Base-by-base conservation (phyloP, 2,888 invertebrate genomes). In the Ferdinandea cuprea region DNA sequence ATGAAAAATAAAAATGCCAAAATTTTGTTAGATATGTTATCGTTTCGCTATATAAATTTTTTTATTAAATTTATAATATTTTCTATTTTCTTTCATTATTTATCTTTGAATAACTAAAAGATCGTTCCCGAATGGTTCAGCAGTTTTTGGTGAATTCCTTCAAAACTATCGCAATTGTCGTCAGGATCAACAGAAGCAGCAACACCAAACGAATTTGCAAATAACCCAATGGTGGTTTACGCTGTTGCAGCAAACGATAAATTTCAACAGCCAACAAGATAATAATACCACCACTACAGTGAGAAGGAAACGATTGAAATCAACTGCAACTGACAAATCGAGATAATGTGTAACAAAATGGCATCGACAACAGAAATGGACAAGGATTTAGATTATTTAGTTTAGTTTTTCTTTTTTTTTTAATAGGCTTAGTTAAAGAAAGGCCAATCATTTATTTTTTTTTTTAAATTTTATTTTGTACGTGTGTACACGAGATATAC, bases 211-310 rank as follows among this genome's bases (percentile, higher is more conserved):
- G 86, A 87, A 88, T 85, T 54, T 89, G 59, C 88, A 88, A 58
- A 86, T 89, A 35, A 89, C 88, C n/a, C 88, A 89, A 68, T 89
- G 89, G 89, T 90, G 90, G 90, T 88, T 89, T 73, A 89, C 89
- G 87, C 86, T 90, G 86, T 87, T 90, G 87, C 90, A 90, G 74
- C 89, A 89, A 85, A 89, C 88, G 65, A 88, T 87, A 17, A 86
- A 87, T 78, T 79, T 86, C 58, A 85, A 85, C 59, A 79, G 80
- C 76, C 85, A 86, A 73, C 58, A 48, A 69, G 52, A 63, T 46
- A 40, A 58, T 30, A 50, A 71, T 7, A 17, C 25, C 30, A 73
- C 66, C 37, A 50, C 59, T 15, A 68, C 68, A 61, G 35, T 66
- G 35, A 54, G 52, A 58, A 74, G 59, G 61, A 73, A 78, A 73